Evolutionary conservation across 2,113 vertebrate genomes (phyloP).

Genomic region (Picathartes gymnocephalus): DNA sequence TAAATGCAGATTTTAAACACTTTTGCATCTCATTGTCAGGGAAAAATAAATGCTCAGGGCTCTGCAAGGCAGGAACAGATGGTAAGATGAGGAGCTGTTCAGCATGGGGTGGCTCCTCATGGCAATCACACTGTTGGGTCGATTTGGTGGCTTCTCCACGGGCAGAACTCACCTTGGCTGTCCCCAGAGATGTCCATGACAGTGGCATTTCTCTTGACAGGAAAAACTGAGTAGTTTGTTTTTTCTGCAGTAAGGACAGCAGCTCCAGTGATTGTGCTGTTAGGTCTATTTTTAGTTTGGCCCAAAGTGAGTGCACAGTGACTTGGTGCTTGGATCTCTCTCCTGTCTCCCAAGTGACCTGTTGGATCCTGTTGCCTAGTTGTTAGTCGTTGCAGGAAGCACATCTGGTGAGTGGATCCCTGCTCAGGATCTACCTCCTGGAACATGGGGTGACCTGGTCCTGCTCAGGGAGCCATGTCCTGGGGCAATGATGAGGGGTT

Average conservation of each 20-base stretch:
- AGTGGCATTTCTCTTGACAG: neutral
- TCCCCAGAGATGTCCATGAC: neutral
- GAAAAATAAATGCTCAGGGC: neutral
- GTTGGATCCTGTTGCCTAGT: neutral
- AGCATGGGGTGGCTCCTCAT: neutral
- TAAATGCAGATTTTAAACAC: neutral
- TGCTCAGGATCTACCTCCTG: neutral
- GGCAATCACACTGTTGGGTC: rapidly evolving
- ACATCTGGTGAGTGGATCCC: neutral
- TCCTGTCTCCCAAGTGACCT: neutral
- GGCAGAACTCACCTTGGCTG: neutral
- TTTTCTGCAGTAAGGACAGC: neutral
- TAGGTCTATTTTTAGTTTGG: neutral
- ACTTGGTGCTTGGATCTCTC: neutral
- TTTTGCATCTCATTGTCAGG: neutral
- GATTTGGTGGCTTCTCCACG: neutral
- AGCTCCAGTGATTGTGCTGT: neutral
- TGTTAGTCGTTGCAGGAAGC: neutral
- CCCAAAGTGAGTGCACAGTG: neutral
- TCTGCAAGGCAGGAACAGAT: neutral
- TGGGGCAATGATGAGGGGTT: neutral
- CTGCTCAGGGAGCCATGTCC: neutral
- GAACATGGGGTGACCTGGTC: neutral
- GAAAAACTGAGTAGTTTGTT: neutral
- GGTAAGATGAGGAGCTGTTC: neutral